Base-by-base conservation (phyloP, 2,113 vertebrate genomes). In the Tor tambroides region DNA sequence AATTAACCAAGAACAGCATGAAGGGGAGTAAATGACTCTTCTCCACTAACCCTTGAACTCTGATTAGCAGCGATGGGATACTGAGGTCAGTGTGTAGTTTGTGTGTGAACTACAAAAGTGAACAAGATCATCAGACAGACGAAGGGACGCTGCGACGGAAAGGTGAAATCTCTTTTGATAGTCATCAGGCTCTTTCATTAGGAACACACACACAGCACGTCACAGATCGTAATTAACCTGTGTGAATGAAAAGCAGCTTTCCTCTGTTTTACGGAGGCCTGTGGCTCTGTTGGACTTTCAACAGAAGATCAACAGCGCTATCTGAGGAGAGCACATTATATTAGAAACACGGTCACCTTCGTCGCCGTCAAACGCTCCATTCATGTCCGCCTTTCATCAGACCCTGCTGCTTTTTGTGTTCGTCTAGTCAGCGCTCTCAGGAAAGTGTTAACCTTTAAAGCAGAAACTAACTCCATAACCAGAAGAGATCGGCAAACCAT, bases 211-310 rank as follows among this genome's bases (percentile, higher is more conserved):
- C 92, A 12, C 92, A 93, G 92, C 89, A 89, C 80, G 92, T 87
- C 88, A 92, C 92, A 93, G 89, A 92, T 87, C 87, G 83, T 89
- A 93, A 95, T 94, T 92, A 94, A 91, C 90, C 54, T 7, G 19
- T 5, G 0, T 23, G 51, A 54, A 54, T 54, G 51, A 54, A 54
- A 54, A 54, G 51, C 51, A 21, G 49, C 49, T 51, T 5, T 56
- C 32, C 43, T 28, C 30, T 7, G 77, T 79, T 51, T 35, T 35
- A 32, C 28, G 14, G 75, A 71, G 67, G 67, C 75, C 46, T 92
- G 89, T 65, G 91, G 90, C 88, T 82, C 90, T 86, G 21, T 1
- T 41, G 10, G 32, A 72, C 91, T 85, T 86, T 91, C 90, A 93
- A 86, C 88, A 76, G 80, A 90, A 94, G 91, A 92, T 89, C 89